These are phyloP conservation scores for Andrena minutula DNA, from an alignment of 2,888 invertebrate species.

Conservation along the genomic window DNA sequence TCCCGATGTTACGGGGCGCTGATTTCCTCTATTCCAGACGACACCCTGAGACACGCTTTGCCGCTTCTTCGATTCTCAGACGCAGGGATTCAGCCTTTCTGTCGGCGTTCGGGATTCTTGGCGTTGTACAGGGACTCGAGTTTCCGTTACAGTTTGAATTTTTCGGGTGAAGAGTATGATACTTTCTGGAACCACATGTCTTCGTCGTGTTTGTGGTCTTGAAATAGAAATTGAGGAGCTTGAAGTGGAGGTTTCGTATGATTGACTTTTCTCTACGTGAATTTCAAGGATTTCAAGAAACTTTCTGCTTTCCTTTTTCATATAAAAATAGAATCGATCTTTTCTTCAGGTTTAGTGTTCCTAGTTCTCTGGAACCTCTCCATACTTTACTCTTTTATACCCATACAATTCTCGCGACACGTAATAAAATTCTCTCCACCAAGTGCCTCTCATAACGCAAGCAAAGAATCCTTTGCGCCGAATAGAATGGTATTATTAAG, in stretches of 20 bases:
- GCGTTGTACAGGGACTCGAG: neutral
- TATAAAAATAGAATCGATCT: too few relatives aligned
- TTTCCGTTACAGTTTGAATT: neutral
- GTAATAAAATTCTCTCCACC: too few relatives aligned
- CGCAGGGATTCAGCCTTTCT: neutral
- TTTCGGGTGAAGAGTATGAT: too few relatives aligned
- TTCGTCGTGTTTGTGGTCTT: neutral
- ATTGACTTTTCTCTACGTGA: neutral
- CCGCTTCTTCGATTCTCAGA: neutral
- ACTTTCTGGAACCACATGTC: neutral
- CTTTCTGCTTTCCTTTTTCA: too few relatives aligned
- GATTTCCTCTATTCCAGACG: constrained; percentile 13
- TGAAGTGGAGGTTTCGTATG: neutral
- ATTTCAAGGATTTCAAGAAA: too few relatives aligned
- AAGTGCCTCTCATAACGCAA: too few relatives aligned
- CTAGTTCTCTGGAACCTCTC: too few relatives aligned
- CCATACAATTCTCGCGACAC: too few relatives aligned
- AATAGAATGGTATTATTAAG: too few relatives aligned
- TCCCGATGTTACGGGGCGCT: constrained; percentile 43
- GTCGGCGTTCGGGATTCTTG: neutral
- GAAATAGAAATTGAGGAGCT: neutral
- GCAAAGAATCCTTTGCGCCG: too few relatives aligned
- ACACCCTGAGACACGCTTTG: constrained; percentile 12
- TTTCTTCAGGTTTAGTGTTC: too few relatives aligned
- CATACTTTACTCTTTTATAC: too few relatives aligned